Evolutionary conservation across 2,888 invertebrate species (phyloP).

Genomic region (Acrocyrtus sp.): DNA sequence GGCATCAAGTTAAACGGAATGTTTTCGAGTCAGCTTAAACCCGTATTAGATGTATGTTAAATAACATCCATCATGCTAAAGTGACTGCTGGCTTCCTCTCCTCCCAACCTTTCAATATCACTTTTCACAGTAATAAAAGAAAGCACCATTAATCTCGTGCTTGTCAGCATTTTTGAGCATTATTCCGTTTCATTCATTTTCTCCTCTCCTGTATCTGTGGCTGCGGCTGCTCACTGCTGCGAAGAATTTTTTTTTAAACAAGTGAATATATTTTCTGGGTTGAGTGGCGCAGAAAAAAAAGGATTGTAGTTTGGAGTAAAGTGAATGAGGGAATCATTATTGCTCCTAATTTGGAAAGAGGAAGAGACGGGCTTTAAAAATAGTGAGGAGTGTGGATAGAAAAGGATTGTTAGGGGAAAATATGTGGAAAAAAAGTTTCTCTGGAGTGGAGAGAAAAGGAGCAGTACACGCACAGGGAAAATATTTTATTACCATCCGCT

Average conservation of each 20-base stretch:
- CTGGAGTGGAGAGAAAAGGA: neutral
- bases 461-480: neutral
- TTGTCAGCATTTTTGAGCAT: slow-evolving; percentile 44
- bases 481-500: neutral
- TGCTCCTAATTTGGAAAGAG: no score
- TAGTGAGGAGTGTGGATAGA: no score
- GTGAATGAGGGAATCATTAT: no score
- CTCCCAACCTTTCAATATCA: slow-evolving; percentile 43
- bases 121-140: slow-evolving; percentile 46
- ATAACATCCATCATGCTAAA: slow-evolving; percentile 46
- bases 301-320: neutral
- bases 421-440: no score
- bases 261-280: neutral
- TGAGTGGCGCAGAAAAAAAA: no score
- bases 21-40: no score
- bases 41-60: no score
- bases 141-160: slow-evolving; percentile 48
- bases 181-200: slow-evolving; percentile 14
- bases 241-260: neutral
- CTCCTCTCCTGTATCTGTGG: neutral
- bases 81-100: slow-evolving; percentile 40
- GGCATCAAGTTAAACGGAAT: no score
- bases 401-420: neutral
- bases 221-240: neutral
- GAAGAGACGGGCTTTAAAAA: no score